Percentiles rank a stretch among this genome's conserved stretches.
Evolutionary conservation across 2,113 vertebrate genomes (phyloP).

Genomic region (Raja brachyura): DNA sequence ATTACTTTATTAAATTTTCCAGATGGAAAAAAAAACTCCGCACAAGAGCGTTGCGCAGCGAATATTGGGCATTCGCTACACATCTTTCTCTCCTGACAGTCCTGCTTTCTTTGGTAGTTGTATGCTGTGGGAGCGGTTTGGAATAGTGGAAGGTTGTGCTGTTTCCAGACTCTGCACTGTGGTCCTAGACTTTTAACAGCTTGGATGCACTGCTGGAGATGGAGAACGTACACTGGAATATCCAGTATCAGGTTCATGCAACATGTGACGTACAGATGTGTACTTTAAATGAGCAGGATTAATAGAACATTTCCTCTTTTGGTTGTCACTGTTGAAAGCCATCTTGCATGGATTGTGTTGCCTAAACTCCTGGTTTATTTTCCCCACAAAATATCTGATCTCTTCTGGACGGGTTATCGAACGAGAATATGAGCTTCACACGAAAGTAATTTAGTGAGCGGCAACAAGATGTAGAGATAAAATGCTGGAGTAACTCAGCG

Average conservation of each 20-base stretch:
- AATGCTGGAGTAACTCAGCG: too few relatives aligned
- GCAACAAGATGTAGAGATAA: too few relatives aligned
- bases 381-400: neutral
- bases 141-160: neutral
- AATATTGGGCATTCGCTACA: neutral
- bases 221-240: neutral
- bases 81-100: neutral
- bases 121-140: neutral
- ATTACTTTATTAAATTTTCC: too few relatives aligned
- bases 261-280: neutral
- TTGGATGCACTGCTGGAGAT: neutral
- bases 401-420: neutral
- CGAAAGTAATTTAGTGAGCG: too few relatives aligned
- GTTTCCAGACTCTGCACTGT: neutral
- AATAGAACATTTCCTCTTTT: neutral
- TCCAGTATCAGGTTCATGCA: neutral
- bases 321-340: neutral
- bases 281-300: neutral
- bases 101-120: neutral
- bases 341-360: neutral
- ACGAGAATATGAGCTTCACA: neutral
- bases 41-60: neutral
- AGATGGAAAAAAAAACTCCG: neutral
- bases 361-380: neutral
- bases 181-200: neutral